Base-by-base conservation (phyloP, 1,140 invertebrate species). In the Saccostrea cuccullata region DNA sequence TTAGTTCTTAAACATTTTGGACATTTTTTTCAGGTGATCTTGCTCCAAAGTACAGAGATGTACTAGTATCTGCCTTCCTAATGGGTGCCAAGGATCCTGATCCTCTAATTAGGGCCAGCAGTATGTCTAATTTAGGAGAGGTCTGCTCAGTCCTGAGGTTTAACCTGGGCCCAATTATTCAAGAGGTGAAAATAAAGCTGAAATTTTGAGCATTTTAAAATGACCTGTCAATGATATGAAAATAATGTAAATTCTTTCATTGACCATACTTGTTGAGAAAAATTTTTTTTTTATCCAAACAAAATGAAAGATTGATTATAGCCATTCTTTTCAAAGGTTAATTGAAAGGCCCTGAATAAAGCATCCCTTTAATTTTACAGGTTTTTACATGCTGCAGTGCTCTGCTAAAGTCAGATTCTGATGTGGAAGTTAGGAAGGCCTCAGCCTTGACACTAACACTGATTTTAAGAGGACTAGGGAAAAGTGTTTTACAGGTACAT, bases 121-220 rank as follows among this genome's bases (percentile, higher is more conserved):
- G 97, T 94, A 95, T 98, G 70, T 98, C 97, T 0, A 98, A 98
- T 95, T 95, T 98, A 17, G 98, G 97, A 1, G 97, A 98, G 95
- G 95, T 98, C n/a, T 97, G 97, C 92, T 96, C 96, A 90, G 95
- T 97, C 9, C 94, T 98, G 13, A 96, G 96, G 82, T 98, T 97
- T 92, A 96, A 96, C 92, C 93, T 98, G 0, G 97, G 97, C 84
- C 95, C 96, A 89, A 96, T 97, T 85, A 94, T 97, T 84, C 96
- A 96, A 90, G 97, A 98, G 96, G 97, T 98, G 26, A n/a, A 82
- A 36, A 36, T 36, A 36, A 36, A 36, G 30, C 30, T 36, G 30
- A 36, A 36, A 36, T 36, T 36, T 2, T 36, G 30, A 36, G 30
- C 2, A 0, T 36, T 36, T 36, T n/a, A n/a, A n/a, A 36, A 36